Percentiles rank a stretch among this genome's conserved stretches.
Conservation (phyloP, 2,797 vertebrate species). For the Diglossa cyanea region DNA sequence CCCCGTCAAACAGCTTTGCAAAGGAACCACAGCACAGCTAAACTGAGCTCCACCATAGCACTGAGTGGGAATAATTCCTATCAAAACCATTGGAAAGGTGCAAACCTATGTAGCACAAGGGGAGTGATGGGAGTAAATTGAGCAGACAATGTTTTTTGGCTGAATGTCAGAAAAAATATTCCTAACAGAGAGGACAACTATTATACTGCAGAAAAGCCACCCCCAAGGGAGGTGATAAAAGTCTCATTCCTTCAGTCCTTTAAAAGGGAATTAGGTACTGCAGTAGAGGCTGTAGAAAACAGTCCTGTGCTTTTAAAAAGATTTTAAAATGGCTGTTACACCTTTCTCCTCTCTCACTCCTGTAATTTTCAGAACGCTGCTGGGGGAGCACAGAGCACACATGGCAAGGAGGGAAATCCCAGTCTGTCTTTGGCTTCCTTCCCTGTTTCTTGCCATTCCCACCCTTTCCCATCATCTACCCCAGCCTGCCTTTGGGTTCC, state of each 20-base stretch:
- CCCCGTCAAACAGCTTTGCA: neutral
- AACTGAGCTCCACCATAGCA: neutral
- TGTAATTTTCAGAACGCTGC: neutral
- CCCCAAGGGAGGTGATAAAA: neutral
- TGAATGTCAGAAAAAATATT: constrained; percentile 33
- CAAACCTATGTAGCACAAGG: neutral
- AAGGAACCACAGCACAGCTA: accelerated
- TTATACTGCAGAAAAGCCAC: neutral
- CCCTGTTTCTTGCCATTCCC: neutral
- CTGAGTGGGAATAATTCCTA: neutral
- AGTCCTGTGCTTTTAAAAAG: neutral
- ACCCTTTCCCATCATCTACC: neutral
- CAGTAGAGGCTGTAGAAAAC: neutral
- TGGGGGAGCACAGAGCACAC: neutral
- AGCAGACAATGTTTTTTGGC: constrained; percentile 37
- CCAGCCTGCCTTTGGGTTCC: neutral
- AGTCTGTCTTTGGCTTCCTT: neutral
- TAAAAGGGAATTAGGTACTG: neutral
- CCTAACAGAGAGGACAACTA: neutral
- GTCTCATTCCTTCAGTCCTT: neutral
- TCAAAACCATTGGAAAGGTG: neutral
- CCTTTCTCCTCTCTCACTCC: neutral
- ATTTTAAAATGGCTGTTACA: neutral
- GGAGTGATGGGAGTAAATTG: constrained; percentile 12
- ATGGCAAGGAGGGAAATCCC: neutral